Evolutionary conservation across 2,797 vertebrate genomes (phyloP), one percentile per base, ranked within the genome.

Genomic region (Chelon labrosus): DNA sequence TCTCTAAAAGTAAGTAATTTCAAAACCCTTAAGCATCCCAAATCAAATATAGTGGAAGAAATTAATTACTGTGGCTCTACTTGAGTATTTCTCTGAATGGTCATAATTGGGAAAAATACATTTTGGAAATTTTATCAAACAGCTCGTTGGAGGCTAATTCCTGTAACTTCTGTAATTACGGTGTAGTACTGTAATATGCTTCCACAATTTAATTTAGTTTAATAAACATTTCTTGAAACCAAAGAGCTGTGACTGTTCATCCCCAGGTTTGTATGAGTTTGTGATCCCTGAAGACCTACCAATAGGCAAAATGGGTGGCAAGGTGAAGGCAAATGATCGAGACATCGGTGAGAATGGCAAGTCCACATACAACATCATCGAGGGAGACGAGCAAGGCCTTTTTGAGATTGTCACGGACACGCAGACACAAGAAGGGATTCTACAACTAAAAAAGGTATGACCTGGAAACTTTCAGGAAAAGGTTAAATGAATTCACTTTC

Each of bases 291-390:
- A 99, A 90, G 96, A 98, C 78, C 93, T 99, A 37, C 91, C 93
- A 38, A 85, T 96, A 6, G 97, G 96, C 37, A 96, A 97, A 53
- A 93, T 95, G 4, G 95, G 97, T 27, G 98, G 98, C 83, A 96
- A 95, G 69, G 96, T 99, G 76, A 98, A 95, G 83, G 97, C 98
- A 38, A 97, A 97, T 7, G 98, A 99, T 66, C 92, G 97, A 82
- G 98, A 99, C 88, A 94, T 96, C 19, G 97, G 97, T 3, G 97
- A 99, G 67, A 99, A 99, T 49, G 97, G 96, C 19, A 97, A 95
- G 82, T 99, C 98, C 0, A 96, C 95, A 0, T 99, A 98, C 86
- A 96, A 91, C 85, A 97, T 99, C 75, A 96, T 98, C 58, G 96
- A 98, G 75, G 98, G 98, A 74, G 97, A 99, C 19, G 97, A 97